Evolutionary conservation across 1,140 invertebrate genomes (phyloP).

Genomic region (Globodera ellingtonae): DNA sequence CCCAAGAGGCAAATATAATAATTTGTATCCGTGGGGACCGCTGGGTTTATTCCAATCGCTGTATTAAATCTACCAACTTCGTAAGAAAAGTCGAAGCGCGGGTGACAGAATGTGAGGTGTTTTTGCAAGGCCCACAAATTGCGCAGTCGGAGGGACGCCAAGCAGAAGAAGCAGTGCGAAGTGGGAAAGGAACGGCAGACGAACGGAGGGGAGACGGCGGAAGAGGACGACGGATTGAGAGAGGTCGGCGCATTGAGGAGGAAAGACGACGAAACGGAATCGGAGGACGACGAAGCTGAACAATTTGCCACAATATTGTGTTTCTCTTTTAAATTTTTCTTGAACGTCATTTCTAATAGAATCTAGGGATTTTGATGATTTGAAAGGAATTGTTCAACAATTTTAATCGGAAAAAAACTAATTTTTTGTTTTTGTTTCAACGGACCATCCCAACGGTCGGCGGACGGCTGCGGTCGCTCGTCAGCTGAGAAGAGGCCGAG

Average conservation of each 20-base stretch:
- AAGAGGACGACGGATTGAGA: background rate
- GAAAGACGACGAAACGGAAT: background rate
- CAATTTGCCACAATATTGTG: too few relatives aligned
- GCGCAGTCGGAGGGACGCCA: conserved; percentile 20
- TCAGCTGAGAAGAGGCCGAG: background rate
- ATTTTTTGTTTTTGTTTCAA: background rate
- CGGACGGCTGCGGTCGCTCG: background rate
- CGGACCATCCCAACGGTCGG: background rate
- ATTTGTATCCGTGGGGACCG: background rate
- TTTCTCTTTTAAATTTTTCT: too few relatives aligned
- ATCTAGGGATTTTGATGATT: background rate
- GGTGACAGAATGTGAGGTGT: conserved; percentile 30
- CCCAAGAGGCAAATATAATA: background rate
- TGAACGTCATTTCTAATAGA: too few relatives aligned
- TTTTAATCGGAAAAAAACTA: too few relatives aligned
- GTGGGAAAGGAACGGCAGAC: background rate
- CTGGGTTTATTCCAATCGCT: background rate
- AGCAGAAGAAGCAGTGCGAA: conserved; percentile 36
- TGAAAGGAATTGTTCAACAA: too few relatives aligned
- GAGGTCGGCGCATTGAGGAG: background rate
- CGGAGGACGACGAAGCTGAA: background rate
- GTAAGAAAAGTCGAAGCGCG: conserved; percentile 34
- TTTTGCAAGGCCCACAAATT: conserved; percentile 24
- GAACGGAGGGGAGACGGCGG: background rate
- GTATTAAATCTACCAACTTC: conserved; percentile 9